Percentiles rank a stretch among this genome's conserved stretches.
Conservation (phyloP, 2,113 vertebrate species). For the Pituophis catenifer region DNA sequence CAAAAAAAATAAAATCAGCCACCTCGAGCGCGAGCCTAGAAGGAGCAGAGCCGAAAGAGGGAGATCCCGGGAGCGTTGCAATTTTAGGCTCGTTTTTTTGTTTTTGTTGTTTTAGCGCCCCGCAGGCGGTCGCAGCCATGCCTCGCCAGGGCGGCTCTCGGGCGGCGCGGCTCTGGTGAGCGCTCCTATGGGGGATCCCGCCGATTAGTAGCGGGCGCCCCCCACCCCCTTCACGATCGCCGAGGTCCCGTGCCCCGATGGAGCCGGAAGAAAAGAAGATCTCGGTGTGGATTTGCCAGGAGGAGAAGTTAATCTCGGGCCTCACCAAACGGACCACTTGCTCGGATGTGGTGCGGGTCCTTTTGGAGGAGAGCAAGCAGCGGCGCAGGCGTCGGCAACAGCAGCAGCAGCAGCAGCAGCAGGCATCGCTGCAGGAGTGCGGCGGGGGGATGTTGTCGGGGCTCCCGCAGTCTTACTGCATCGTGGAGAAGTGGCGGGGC, state of each 20-base stretch:
- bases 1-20: neutral
- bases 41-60: neutral
- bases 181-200: slow-evolving; percentile 34
- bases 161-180: neutral
- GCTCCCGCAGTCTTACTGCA: slow-evolving; percentile 80
- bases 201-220: slow-evolving; percentile 38
- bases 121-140: neutral
- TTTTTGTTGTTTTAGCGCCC: neutral
- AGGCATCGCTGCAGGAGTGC: slow-evolving; percentile 55
- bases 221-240: neutral
- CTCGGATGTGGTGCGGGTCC: slow-evolving; percentile 85
- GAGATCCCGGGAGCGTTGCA: neutral
- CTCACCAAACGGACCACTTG: slow-evolving; percentile 89
- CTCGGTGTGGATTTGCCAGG: slow-evolving; percentile 91
- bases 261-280: slow-evolving; percentile 80
- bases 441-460: slow-evolving; percentile 78
- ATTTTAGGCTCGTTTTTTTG: neutral
- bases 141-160: neutral
- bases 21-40: neutral
- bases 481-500: slow-evolving; percentile 94
- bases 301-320: slow-evolving; percentile 89
- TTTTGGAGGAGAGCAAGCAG: slow-evolving; percentile 79
- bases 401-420: slow-evolving; percentile 30
- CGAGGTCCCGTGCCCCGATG: slow-evolving; percentile 62
- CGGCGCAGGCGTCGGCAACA: slow-evolving; percentile 41